Percentiles rank a stretch among this genome's conserved stretches.
These are phyloP conservation scores for Perdita meconis DNA, from an alignment of 2,888 invertebrate species.

Conservation along the genomic window DNA sequence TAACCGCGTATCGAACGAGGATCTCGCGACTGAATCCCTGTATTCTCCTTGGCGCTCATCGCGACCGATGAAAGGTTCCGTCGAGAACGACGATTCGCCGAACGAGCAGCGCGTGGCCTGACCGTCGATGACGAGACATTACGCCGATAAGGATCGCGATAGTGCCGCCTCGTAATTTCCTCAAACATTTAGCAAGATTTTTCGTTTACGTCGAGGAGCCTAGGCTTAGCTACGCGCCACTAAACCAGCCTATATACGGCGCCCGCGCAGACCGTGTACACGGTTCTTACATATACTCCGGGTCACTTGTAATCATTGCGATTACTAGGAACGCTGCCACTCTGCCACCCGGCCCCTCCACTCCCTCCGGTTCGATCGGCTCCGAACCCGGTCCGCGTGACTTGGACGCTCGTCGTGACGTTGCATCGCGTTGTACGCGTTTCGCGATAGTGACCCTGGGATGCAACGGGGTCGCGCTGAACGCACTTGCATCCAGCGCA, in stretches of 20 bases:
- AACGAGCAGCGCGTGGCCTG: conserved; percentile 62
- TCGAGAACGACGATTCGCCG: conserved; percentile 30
- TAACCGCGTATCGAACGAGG: conserved; percentile 50
- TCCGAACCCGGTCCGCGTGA: conserved; percentile 44
- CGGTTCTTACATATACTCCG: conserved; percentile 68
- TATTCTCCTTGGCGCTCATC: conserved; percentile 43
- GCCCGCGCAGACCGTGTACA: conserved; percentile 56
- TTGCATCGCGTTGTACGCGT: conserved; percentile 8
- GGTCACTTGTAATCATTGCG: conserved; percentile 72
- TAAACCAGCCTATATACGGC: conserved; percentile 70
- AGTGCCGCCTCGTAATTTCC: conserved; percentile 72
- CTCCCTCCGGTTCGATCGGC: conserved; percentile 35
- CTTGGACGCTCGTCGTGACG: conserved; percentile 10
- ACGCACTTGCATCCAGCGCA: conserved; percentile 38
- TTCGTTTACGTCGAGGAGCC: conserved; percentile 52
- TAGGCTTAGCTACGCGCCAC: conserved; percentile 44
- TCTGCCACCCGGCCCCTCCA: conserved; percentile 25
- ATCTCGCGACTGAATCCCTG: conserved; percentile 46
- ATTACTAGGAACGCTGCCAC: conserved; percentile 67
- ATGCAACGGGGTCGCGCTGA: conserved; percentile 45
- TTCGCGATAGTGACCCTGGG: conserved; percentile 48
- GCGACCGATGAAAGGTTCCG: conserved; percentile 53
- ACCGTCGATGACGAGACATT: conserved; percentile 64
- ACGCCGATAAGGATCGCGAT: conserved; percentile 66
- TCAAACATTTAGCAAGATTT: conserved; percentile 70